phyloP scores from a whole-genome alignment of 2,888 invertebrate genomes.

The Sepioteuthis lessoniana region DNA sequence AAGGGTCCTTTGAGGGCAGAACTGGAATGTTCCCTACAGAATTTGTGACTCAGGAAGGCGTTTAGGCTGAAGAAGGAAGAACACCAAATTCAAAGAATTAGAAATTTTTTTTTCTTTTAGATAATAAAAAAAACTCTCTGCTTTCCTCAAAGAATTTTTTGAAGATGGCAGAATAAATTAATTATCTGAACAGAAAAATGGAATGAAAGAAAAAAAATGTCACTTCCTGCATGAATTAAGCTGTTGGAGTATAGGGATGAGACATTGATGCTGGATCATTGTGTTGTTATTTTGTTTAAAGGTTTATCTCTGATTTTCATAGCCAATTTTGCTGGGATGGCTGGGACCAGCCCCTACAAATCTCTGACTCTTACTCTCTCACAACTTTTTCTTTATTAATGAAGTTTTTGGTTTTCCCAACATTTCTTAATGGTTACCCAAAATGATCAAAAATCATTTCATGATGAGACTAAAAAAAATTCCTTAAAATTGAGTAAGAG shows the following conservation, averaged over 20 bases:
- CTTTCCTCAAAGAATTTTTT: background rate
- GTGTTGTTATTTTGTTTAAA: background rate
- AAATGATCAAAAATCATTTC: too few species aligned
- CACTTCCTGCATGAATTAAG: background rate
- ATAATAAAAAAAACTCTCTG: too few species aligned
- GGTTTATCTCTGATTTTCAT: background rate
- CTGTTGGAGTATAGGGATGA: background rate
- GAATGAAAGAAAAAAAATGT: background rate
- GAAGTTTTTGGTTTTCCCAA: too few species aligned
- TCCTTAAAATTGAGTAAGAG: too few species aligned
- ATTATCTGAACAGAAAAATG: background rate
- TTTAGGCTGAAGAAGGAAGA: background rate
- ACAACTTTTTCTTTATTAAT: background rate
- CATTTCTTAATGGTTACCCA: too few species aligned
- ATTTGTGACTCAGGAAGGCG: constrained; percentile 60
- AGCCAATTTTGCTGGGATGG: background rate
- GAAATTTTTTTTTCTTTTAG: too few species aligned
- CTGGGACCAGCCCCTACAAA: background rate
- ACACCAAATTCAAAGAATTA: background rate
- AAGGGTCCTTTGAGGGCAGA: constrained; percentile 61
- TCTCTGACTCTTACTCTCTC: background rate
- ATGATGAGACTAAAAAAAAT: too few species aligned
- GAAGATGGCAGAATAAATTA: background rate
- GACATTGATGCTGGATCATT: background rate
- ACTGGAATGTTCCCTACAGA: constrained; percentile 66